These are phyloP conservation scores for Alloplasta piceator DNA, from an alignment of 2,888 invertebrate species.

Conservation along the genomic window DNA sequence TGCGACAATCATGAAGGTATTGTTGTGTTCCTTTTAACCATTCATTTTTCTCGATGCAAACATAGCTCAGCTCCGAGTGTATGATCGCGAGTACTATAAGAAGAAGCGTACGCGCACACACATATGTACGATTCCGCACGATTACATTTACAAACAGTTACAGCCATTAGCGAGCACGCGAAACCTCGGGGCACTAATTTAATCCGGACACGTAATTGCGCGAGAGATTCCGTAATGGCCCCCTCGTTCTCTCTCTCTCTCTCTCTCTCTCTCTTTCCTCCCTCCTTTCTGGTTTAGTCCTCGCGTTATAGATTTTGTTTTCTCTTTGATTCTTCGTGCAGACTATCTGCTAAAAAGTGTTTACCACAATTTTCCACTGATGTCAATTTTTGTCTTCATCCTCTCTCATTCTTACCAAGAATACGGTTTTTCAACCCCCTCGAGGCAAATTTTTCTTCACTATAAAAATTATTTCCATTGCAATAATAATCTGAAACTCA, in stretches of 20 bases:
- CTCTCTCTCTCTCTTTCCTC: constrained; percentile 18
- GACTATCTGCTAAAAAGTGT: neutral
- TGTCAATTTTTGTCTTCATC: too few species aligned
- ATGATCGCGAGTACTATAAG: constrained; percentile 15
- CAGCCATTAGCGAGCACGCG: constrained; percentile 74
- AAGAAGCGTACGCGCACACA: constrained; percentile 28
- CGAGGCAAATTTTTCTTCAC: too few species aligned
- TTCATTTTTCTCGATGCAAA: neutral
- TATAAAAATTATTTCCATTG: too few species aligned
- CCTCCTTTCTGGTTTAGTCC: constrained; percentile 39
- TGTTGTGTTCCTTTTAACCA: too few species aligned
- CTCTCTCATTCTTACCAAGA: too few species aligned
- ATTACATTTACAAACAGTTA: constrained; percentile 76
- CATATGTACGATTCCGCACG: constrained; percentile 64
- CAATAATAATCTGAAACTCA: too few species aligned
- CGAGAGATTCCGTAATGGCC: constrained; percentile 71
- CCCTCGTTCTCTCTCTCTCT: constrained; percentile 66
- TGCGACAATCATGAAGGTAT: too few species aligned
- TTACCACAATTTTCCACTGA: too few species aligned
- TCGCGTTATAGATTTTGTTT: constrained; percentile 3
- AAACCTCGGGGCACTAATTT: constrained; percentile 74
- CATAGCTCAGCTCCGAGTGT: constrained; percentile 27
- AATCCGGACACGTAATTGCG: constrained; percentile 70
- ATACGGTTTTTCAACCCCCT: too few species aligned
- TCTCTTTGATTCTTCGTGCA: constrained; percentile 18